Base-by-base conservation (phyloP, 2,888 invertebrate genomes). In the Agapostemon virescens region DNA sequence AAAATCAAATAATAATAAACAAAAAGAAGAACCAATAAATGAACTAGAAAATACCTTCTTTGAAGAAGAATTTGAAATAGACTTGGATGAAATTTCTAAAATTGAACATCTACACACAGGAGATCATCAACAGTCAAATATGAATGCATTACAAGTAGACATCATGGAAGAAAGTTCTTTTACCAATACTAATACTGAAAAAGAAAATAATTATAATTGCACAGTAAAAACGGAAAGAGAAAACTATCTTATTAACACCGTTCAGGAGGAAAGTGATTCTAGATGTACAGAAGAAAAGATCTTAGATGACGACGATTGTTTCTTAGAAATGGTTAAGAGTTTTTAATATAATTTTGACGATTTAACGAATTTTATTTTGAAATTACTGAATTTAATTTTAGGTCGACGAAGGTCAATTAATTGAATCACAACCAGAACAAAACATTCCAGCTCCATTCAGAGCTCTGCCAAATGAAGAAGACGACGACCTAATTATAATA, bases 251-350 rank as follows among this genome's bases (percentile, higher is more conserved):
- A 13, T 20, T 63, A 63, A 36, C n/a, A n/a, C 13, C n/a, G 36
- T n/a, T 13, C n/a, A 63, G 20, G 6, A 23, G 30, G 20, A 52
- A 30, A 61, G 4, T 61, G 30, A 26, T 26, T 15, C 63, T 63
- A 63, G 2, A 30, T 2, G 1, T 33, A 45, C 36, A 6, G 42
- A 69, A n/a, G 6, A 64, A 40, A 26, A 11, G 2, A 40, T 76
- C 9, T 26, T 72, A 0, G 87, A 88, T 71, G 79, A 82, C 13
- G 87, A 87, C 42, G 90, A 92, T 80, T 90, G 90, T 69, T 78
- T 92, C 23, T 90, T 93, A 84, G 87, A 90, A 67, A 87, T 90
- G 85, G 85, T 91, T 45, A 90, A 92, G 77, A 86, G 90, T 45
- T 90, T 64, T 68, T 81, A 38, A 20, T 26, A 36, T 38, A 55